Evolutionary conservation across 30 jellyfish, hydroid and myxozoan species (phyloP).

Genomic region (Aurelia aurita): DNA sequence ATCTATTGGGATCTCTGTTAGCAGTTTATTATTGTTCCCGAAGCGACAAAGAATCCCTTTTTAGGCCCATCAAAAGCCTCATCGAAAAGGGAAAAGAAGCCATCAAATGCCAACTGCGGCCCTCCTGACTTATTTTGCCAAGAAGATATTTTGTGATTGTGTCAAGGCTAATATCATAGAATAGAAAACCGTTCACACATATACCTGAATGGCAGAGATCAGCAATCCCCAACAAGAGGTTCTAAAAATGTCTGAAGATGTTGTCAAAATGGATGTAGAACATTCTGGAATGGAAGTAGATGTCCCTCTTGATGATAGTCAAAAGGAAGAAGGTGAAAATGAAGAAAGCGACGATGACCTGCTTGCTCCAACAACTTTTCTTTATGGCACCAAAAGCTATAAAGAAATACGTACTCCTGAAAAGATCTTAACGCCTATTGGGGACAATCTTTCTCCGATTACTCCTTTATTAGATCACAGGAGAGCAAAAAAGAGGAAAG

Average conservation of each 20-base stretch:
- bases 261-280: no score
- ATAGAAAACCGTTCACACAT: no score
- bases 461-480: constrained; percentile 13
- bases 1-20: no score
- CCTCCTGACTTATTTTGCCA: background rate
- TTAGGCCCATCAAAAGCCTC: no score
- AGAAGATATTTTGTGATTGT: background rate
- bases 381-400: background rate
- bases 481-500: background rate
- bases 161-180: no score
- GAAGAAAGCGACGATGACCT: constrained; percentile 59
- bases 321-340: background rate
- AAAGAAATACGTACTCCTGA: constrained; percentile 46
- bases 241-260: background rate
- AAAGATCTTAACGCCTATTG: constrained; percentile 32
- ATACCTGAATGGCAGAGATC: background rate
- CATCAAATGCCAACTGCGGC: no score
- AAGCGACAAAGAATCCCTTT: no score
- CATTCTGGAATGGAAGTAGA: background rate
- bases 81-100: no score
- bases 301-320: constrained; percentile 4
- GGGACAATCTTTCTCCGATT: constrained; percentile 47
- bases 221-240: background rate
- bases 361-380: constrained; percentile 45
- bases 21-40: no score